phyloP scores from a whole-genome alignment of 2,797 vertebrate genomes.

The Macropus fuliginosus region DNA sequence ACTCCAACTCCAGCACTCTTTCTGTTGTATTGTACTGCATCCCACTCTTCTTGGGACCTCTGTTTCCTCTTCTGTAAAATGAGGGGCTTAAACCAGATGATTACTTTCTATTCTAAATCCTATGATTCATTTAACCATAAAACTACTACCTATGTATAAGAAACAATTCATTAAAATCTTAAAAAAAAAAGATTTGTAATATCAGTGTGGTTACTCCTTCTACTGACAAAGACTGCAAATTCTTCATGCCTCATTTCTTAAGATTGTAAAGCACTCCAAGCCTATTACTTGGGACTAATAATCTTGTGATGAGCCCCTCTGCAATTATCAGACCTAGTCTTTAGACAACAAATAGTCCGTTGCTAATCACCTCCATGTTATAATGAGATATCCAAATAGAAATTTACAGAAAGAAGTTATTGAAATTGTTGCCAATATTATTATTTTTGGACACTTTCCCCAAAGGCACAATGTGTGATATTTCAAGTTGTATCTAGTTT shows the following conservation, averaged over 20 bases:
- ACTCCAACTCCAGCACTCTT: not conserved
- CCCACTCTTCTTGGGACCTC: not conserved
- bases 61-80: not conserved
- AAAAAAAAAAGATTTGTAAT: not conserved
- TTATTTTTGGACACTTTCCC: not conserved
- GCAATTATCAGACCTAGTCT: not conserved
- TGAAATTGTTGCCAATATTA: not conserved
- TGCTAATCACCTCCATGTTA: not conserved
- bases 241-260: not conserved
- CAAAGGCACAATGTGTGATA: constrained; percentile 7
- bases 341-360: not conserved
- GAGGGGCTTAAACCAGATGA: not conserved
- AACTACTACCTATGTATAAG: not conserved
- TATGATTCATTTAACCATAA: not conserved
- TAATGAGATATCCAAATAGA: not conserved
- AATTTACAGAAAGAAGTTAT: not conserved
- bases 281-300: not conserved
- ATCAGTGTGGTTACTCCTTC: not conserved
- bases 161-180: not conserved
- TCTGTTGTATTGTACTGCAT: not conserved
- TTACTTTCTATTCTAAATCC: not conserved
- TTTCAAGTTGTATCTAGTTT: not conserved
- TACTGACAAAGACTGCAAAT: not conserved
- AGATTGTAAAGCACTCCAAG: not conserved
- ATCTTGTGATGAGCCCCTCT: not conserved